Conservation (phyloP, 2,797 vertebrate genomes). For the Hydrocynus forskahlii region DNA sequence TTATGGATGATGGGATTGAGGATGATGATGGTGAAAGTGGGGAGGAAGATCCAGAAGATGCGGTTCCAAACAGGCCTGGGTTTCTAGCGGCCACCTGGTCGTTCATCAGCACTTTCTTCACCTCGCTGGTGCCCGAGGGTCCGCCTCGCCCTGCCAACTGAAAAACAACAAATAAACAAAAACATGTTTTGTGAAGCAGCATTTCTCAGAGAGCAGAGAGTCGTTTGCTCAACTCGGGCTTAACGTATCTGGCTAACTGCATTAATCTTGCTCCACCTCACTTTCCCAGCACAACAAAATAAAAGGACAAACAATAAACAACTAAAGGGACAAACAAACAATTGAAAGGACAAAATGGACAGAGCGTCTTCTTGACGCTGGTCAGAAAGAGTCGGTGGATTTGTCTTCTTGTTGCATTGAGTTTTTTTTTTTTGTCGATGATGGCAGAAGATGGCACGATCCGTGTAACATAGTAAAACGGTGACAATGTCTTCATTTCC, state of each 20-base stretch:
- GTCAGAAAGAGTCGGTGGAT: not conserved
- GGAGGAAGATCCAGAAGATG: constrained; percentile 82
- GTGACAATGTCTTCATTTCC: constrained; percentile 47
- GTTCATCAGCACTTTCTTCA: constrained; percentile 96
- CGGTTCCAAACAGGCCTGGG: constrained; percentile 76
- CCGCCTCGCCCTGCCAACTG: constrained; percentile 90
- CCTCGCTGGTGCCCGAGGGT: constrained; percentile 94
- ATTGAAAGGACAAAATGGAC: too few species aligned
- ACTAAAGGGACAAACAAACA: too few species aligned
- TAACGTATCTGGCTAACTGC: too few species aligned
- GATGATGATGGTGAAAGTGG: constrained; percentile 81
- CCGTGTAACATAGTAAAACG: constrained; percentile 12
- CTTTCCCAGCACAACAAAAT: too few species aligned
- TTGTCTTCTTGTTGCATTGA: constrained; percentile 1
- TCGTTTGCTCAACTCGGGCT: too few species aligned
- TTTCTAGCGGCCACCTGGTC: constrained; percentile 90
- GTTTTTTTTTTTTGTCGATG: not conserved
- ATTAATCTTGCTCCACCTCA: not conserved
- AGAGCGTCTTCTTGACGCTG: too few species aligned
- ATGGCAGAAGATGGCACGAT: constrained; percentile 16
- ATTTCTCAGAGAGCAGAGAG: too few species aligned
- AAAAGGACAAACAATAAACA: not conserved
- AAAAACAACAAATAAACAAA: constrained; percentile 32
- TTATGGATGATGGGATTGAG: constrained; percentile 93
- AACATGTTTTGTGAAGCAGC: not conserved